These are phyloP conservation scores for Glyphotaelius pellucidus DNA, from an alignment of 2,888 invertebrate genomes.

Conservation along the genomic window DNA sequence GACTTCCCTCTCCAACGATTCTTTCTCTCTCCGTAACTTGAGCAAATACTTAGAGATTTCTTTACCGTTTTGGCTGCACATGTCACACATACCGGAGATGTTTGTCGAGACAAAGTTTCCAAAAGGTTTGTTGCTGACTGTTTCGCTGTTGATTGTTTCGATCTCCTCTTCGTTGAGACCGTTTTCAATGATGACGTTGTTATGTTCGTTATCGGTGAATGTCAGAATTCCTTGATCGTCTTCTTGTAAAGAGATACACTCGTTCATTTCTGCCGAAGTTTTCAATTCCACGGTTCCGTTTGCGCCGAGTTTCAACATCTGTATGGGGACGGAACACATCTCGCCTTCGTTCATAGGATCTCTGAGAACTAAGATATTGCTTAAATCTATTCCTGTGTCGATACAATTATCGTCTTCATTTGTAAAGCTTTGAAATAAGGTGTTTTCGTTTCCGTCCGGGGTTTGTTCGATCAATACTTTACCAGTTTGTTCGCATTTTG, in stretches of 20 bases:
- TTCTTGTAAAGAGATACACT: slow-evolving; percentile 31
- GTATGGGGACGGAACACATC: slow-evolving; percentile 66
- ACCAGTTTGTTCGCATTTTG: slow-evolving; percentile 8
- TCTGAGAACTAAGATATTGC: slow-evolving; percentile 53
- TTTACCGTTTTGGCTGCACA: slow-evolving; percentile 49
- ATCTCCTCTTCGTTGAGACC: slow-evolving; percentile 33
- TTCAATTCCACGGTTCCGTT: slow-evolving; percentile 54
- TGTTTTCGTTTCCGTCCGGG: slow-evolving; percentile 56
- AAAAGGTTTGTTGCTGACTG: neutral
- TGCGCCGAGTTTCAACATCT: slow-evolving; percentile 69
- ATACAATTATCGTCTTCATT: neutral
- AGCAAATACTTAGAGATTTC: slow-evolving; percentile 69
- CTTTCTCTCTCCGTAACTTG: slow-evolving; percentile 70
- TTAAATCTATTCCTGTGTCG: slow-evolving; percentile 50
- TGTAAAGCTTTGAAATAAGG: slow-evolving; percentile 38
- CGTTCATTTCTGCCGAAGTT: slow-evolving; percentile 11
- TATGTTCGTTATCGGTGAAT: slow-evolving; percentile 53
- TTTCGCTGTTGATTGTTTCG: neutral
- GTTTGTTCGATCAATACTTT: slow-evolving; percentile 50
- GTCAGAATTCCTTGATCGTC: slow-evolving; percentile 50
- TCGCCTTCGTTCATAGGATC: slow-evolving; percentile 44
- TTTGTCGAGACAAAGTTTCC: neutral
- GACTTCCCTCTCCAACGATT: slow-evolving; percentile 70
- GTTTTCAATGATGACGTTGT: slow-evolving; percentile 68
- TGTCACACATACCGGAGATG: slow-evolving; percentile 17